phyloP scores from a whole-genome alignment of 2,797 vertebrate genomes.

The Numenius phaeopus region DNA sequence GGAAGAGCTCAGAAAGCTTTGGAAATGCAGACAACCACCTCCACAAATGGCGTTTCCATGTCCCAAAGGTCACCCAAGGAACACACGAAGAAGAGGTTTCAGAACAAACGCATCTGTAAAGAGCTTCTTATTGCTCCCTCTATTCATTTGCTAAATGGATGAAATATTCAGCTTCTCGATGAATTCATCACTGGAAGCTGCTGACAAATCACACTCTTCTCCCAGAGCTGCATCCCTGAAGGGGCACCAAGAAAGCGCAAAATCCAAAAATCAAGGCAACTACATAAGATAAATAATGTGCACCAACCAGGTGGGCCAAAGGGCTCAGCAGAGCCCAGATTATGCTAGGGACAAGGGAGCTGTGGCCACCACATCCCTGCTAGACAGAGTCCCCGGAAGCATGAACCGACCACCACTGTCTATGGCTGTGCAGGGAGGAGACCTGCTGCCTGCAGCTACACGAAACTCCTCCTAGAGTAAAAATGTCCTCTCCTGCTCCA shows the following conservation, averaged over 20 bases:
- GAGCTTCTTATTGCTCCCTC: slow-evolving; percentile 14
- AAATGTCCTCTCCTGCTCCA: not conserved
- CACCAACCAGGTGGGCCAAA: not conserved
- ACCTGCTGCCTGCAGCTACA: not conserved
- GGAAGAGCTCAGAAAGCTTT: slow-evolving; percentile 22
- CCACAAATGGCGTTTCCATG: not conserved
- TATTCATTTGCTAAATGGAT: slow-evolving; percentile 21
- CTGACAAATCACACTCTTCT: slow-evolving; percentile 50
- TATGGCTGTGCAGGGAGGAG: not conserved
- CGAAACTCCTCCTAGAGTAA: not conserved
- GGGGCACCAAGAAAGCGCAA: slow-evolving; percentile 6
- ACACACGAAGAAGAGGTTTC: not conserved
- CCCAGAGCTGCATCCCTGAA: not conserved
- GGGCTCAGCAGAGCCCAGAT: not conserved
- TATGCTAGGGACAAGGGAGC: not conserved
- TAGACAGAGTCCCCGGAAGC: not conserved
- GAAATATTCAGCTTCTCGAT: slow-evolving; percentile 21
- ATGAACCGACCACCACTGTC: not conserved
- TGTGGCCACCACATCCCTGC: not conserved
- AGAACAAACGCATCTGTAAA: slow-evolving; percentile 25
- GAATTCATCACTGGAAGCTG: slow-evolving; percentile 33
- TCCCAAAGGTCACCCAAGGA: slow-evolving; percentile 37
- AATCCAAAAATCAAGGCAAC: not conserved
- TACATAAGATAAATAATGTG: not conserved
- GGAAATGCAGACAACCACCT: slow-evolving; percentile 23